Evolutionary conservation across 64 coral and sea anemone genomes (phyloP).

Genomic region (Orbicella faveolata): DNA sequence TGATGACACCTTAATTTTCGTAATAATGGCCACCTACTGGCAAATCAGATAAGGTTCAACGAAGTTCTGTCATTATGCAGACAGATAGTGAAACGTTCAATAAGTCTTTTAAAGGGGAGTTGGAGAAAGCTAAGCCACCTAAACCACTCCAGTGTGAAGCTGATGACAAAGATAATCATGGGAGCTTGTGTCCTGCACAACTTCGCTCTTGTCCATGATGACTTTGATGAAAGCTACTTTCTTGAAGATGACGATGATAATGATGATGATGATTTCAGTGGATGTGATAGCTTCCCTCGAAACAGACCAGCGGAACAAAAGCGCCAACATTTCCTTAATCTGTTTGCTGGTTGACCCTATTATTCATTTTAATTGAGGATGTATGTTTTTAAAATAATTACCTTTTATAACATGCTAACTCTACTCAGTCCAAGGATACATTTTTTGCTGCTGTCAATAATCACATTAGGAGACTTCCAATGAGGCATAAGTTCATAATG

Average conservation of each 20-base stretch:
- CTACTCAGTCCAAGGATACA: conserved; percentile 16
- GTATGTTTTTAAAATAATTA: conserved; percentile 13
- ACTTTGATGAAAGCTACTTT: neutral
- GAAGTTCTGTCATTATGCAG: neutral
- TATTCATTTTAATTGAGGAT: neutral
- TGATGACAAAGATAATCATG: conserved; percentile 4
- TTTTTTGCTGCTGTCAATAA: conserved; percentile 24
- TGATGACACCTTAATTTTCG: neutral
- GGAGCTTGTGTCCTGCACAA: conserved; percentile 9
- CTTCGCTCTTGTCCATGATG: neutral
- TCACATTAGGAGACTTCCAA: conserved; percentile 15
- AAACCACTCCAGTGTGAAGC: neutral
- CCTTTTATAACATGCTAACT: neutral
- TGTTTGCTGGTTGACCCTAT: conserved; percentile 14
- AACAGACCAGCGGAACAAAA: conserved; percentile 18
- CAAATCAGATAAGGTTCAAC: conserved; percentile 1
- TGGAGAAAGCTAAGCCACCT: neutral
- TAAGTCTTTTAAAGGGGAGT: neutral
- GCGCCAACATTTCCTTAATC: conserved; percentile 13
- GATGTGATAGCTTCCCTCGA: conserved; percentile 1
- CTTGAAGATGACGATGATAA: neutral
- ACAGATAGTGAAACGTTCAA: conserved; percentile 1
- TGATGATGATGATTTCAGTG: conserved; percentile 14
- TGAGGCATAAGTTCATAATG: neutral
- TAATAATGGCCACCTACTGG: neutral